These are phyloP conservation scores for Entomobrya multifasciata DNA, from an alignment of 2,888 invertebrate species.

Conservation along the genomic window DNA sequence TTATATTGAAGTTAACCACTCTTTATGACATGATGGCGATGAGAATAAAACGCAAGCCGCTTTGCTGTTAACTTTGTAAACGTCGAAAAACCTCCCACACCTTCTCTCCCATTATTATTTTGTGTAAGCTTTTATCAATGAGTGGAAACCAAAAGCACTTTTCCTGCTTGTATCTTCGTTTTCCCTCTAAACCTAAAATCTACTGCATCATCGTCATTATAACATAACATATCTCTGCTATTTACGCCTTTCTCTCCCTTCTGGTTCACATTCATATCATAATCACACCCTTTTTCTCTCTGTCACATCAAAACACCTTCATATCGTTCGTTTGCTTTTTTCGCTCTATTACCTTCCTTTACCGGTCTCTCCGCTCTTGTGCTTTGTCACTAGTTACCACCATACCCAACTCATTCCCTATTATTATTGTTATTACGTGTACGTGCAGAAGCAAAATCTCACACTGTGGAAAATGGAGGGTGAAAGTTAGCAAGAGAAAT, in stretches of 20 bases:
- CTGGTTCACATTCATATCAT: slow-evolving; percentile 15
- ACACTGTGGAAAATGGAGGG: background rate
- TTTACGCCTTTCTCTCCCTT: slow-evolving; percentile 17
- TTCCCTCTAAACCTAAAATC: too few relatives aligned
- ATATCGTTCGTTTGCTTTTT: slow-evolving; percentile 48
- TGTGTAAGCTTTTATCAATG: slow-evolving; percentile 44
- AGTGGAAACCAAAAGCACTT: slow-evolving; percentile 43
- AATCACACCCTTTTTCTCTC: slow-evolving; percentile 22
- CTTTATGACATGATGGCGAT: background rate
- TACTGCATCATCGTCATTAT: background rate
- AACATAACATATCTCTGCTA: background rate
- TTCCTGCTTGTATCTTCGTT: background rate
- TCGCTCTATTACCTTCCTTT: slow-evolving; percentile 50
- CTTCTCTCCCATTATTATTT: background rate
- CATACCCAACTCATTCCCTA: slow-evolving; percentile 4
- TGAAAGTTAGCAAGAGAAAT: too few relatives aligned
- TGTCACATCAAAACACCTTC: slow-evolving; percentile 49
- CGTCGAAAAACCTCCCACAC: background rate
- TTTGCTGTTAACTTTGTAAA: background rate
- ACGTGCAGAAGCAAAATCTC: slow-evolving; percentile 20
- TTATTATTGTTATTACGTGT: slow-evolving; percentile 40
- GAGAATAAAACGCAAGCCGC: background rate
- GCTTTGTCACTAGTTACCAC: slow-evolving; percentile 34
- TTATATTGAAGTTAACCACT: background rate
- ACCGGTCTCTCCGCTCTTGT: background rate